Evolutionary conservation across 2,888 invertebrate species (phyloP).

Genomic region (Crematogaster levior): DNA sequence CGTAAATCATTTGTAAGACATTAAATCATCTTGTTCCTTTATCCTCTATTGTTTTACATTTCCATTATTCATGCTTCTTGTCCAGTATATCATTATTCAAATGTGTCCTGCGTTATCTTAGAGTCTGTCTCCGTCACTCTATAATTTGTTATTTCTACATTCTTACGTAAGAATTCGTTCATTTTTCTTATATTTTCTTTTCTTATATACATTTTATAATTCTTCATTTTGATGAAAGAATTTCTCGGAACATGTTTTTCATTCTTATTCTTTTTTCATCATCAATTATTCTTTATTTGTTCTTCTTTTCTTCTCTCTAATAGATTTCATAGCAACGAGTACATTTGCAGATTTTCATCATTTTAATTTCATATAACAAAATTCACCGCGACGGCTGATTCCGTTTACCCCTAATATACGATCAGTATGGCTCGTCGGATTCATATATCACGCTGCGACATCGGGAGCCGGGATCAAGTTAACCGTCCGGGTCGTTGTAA

Average conservation of each 20-base stretch:
- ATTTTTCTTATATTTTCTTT: neutral
- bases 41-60: conserved; percentile 54
- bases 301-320: neutral
- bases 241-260: too few relatives aligned
- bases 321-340: neutral
- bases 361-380: conserved; percentile 45
- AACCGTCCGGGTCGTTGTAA: conserved; percentile 69
- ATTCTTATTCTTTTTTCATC: neutral
- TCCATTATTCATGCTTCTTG: conserved; percentile 54
- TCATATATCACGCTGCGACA: conserved; percentile 63
- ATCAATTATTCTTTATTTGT: neutral
- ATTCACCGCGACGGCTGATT: conserved; percentile 30
- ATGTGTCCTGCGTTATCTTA: conserved; percentile 49
- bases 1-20: conserved; percentile 41
- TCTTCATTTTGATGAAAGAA: neutral
- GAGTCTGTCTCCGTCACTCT: conserved; percentile 13
- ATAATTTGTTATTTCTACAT: conserved; percentile 42
- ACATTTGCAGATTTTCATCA: conserved; percentile 13
- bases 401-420: conserved; percentile 44
- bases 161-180: conserved; percentile 8
- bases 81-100: conserved; percentile 56
- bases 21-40: conserved; percentile 44
- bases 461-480: conserved; percentile 70
- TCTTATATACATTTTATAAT: neutral
- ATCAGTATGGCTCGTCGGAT: conserved; percentile 56